Evolutionary conservation across 1,140 invertebrate genomes (phyloP), one percentile per base, ranked within the genome.

Genomic region (Caenorhabditis brenneri): DNA sequence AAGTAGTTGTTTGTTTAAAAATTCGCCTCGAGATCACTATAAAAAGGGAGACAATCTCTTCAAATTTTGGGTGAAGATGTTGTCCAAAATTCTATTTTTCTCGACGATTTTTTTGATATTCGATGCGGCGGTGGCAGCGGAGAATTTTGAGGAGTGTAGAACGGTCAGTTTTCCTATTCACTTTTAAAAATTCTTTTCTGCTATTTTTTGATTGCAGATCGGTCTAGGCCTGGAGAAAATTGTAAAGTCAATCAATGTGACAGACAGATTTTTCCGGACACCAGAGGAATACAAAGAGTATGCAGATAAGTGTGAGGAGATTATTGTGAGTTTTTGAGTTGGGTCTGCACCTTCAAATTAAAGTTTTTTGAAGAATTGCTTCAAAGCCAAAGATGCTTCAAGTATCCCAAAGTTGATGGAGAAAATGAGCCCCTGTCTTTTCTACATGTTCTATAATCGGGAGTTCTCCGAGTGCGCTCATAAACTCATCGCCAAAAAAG

Each of bases 401-500:
- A 33, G 7, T 10, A 9, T 65, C 3, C 29, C 29, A 33, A 16
- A 33, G 1, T 19, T 65, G 0, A 2, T 36, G 19, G 9, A 33
- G 12, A 65, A 65, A 36, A n/a, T 65, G 12, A 65, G 58, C 31
- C 58, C 58, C 5, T 65, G 58, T 16, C 31, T 65, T 1, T 65
- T 65, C 58, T 65, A 65, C 7, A 65, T 33, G 1, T 65, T 65
- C 31, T 65, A 65, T n/a, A 65, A 65, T 19, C 5, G 58, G 6
- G 58, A 36, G 12, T 65, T 65, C 58, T 65, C 58, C 2, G 19
- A 33, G 3, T 65, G 58, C 22, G 58, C 58, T 36, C 29, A 65
- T 33, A 65, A 65, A n/a, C 31, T 65, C 15, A 65, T 65, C n/a
- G 29, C 58, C 29, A 65, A 65, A 7, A 65, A 65, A 65, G 58